phyloP scores from a whole-genome alignment of 2,113 vertebrate genomes.

The Phaethornis superciliosus region DNA sequence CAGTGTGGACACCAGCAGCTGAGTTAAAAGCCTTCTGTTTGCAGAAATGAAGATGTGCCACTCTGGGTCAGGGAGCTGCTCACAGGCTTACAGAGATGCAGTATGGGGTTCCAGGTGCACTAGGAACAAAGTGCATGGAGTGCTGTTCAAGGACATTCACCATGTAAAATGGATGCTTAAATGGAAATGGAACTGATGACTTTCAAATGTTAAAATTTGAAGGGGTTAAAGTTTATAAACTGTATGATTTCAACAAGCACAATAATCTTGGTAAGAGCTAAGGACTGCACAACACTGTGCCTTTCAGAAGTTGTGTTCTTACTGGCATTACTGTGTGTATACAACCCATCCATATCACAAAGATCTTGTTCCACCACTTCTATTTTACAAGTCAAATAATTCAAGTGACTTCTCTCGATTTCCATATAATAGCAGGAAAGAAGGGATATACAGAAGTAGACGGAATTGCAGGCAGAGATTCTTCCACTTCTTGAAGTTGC shows the following conservation, averaged over 20 bases:
- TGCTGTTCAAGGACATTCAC: neutral
- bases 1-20: neutral
- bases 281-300: neutral
- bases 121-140: neutral
- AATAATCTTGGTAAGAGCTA: too few relatives aligned
- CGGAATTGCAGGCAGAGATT: neutral
- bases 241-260: neutral
- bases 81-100: rapidly evolving
- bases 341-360: neutral
- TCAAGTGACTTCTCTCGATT: neutral
- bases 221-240: neutral
- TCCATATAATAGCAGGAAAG: neutral
- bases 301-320: neutral
- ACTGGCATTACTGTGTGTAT: neutral
- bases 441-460: neutral
- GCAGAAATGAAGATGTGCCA: neutral
- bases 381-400: neutral
- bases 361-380: neutral
- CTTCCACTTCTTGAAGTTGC: neutral
- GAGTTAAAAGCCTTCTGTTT: neutral
- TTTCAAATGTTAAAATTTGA: neutral
- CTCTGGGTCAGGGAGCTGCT: neutral
- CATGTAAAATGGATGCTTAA: neutral
- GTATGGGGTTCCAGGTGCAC: neutral
- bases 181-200: neutral